Conservation (phyloP, 2,113 vertebrate genomes). For the Leptobrachium leishanense region DNA sequence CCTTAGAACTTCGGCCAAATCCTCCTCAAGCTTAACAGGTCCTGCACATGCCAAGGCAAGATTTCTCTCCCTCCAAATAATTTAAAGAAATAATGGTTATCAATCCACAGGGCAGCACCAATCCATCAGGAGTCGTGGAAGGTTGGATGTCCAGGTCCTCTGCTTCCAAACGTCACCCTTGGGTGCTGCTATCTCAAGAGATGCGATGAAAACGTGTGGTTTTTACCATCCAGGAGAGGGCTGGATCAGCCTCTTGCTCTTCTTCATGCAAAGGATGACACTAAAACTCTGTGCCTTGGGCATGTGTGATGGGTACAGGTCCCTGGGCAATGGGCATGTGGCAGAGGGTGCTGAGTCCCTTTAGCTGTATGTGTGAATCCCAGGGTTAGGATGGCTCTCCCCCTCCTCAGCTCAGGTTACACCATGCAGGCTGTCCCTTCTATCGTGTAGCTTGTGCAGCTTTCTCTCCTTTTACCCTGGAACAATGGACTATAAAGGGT, state of each 20-base stretch:
- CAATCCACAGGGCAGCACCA: conserved; percentile 1
- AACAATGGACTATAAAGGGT: conserved; percentile 46
- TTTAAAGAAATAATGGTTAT: not conserved
- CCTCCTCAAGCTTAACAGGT: conserved; percentile 5
- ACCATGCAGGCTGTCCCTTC: conserved; percentile 3
- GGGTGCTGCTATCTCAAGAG: not conserved
- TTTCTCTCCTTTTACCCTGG: not conserved
- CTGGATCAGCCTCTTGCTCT: not conserved
- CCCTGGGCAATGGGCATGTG: too few species aligned
- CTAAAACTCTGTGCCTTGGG: not conserved
- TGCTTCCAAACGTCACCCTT: too few species aligned
- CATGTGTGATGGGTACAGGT: not conserved
- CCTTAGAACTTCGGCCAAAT: not conserved
- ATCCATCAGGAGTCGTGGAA: not conserved
- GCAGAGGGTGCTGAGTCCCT: too few species aligned
- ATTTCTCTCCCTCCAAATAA: not conserved
- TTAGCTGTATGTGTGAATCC: not conserved
- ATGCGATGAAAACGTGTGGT: not conserved
- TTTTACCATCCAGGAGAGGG: not conserved
- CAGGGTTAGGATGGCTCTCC: not conserved
- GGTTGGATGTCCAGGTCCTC: not conserved
- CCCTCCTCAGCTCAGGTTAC: conserved; percentile 12
- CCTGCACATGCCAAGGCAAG: not conserved
- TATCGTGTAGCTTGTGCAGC: not conserved
- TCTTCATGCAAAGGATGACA: not conserved